These are phyloP conservation scores for Rhagologus leucostigma DNA, from an alignment of 2,113 vertebrate genomes.

Conservation along the genomic window DNA sequence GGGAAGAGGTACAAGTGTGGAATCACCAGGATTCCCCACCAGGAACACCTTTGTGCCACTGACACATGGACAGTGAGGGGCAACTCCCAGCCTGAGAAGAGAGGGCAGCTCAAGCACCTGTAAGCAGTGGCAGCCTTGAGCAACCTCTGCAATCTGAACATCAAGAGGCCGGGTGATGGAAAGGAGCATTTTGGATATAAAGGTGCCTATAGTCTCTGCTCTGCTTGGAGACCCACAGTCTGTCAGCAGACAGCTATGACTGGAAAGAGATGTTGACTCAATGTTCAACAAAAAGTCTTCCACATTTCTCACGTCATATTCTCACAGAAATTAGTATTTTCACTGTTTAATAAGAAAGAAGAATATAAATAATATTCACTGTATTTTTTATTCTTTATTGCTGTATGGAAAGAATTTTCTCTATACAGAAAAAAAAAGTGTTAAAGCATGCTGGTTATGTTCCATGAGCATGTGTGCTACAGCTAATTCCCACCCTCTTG, in stretches of 20 bases:
- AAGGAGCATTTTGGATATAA: neutral
- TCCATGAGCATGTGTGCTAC: neutral
- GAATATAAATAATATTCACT: neutral
- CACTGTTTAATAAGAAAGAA: neutral
- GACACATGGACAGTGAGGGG: rapidly evolving
- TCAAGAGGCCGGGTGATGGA: neutral
- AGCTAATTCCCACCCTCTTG: neutral
- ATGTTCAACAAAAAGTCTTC: neutral
- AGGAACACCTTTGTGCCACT: neutral
- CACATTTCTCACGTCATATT: neutral
- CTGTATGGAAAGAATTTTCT: neutral
- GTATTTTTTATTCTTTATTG: neutral
- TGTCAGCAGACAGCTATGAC: neutral
- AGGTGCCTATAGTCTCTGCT: neutral
- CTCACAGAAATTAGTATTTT: neutral
- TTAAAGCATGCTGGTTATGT: neutral
- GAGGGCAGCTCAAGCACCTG: neutral
- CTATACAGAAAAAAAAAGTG: neutral
- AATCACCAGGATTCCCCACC: neutral
- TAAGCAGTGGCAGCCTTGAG: neutral
- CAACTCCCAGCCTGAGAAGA: neutral
- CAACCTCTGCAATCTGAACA: neutral
- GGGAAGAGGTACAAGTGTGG: neutral
- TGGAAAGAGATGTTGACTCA: neutral
- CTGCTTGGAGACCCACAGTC: neutral